phyloP scores from a whole-genome alignment of 2,888 invertebrate species.

The Poecilus cupreus region DNA sequence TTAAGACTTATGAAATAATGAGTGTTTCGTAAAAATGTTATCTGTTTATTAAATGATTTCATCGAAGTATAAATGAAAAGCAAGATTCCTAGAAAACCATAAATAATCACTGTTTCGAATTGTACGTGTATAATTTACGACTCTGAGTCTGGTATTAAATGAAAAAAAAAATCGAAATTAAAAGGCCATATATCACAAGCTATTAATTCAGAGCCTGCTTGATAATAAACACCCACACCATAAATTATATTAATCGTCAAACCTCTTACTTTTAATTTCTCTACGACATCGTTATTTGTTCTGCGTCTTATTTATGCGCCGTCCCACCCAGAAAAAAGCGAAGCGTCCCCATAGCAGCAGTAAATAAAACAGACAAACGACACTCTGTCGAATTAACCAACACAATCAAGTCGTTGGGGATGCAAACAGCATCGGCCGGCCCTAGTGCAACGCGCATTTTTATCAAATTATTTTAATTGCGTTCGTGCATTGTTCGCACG shows the following conservation, averaged over 20 bases:
- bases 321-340: slow-evolving; percentile 56
- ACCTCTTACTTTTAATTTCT: slow-evolving; percentile 67
- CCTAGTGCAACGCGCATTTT: slow-evolving; percentile 36
- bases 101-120: neutral
- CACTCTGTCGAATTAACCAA: slow-evolving; percentile 66
- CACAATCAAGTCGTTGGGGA: slow-evolving; percentile 61
- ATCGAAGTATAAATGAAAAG: no score
- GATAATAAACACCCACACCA: slow-evolving; percentile 39
- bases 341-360: slow-evolving; percentile 59
- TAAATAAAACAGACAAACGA: slow-evolving; percentile 66
- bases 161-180: slow-evolving; percentile 22
- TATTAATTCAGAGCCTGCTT: slow-evolving; percentile 10
- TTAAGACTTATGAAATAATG: no score
- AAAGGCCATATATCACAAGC: slow-evolving; percentile 28
- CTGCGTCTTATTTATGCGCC: slow-evolving; percentile 38
- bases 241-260: slow-evolving; percentile 67
- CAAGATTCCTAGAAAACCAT: neutral
- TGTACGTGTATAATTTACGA: slow-evolving; percentile 1
- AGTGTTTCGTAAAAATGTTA: no score
- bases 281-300: slow-evolving; percentile 45
- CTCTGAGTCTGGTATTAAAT: neutral
- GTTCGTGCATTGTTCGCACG: slow-evolving; percentile 10
- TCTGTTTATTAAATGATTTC: no score
- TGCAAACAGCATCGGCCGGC: slow-evolving; percentile 43
- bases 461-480: slow-evolving; percentile 59